These are phyloP conservation scores for Rhombomys opimus DNA, from an alignment of 2,113 vertebrate genomes.

Conservation along the genomic window DNA sequence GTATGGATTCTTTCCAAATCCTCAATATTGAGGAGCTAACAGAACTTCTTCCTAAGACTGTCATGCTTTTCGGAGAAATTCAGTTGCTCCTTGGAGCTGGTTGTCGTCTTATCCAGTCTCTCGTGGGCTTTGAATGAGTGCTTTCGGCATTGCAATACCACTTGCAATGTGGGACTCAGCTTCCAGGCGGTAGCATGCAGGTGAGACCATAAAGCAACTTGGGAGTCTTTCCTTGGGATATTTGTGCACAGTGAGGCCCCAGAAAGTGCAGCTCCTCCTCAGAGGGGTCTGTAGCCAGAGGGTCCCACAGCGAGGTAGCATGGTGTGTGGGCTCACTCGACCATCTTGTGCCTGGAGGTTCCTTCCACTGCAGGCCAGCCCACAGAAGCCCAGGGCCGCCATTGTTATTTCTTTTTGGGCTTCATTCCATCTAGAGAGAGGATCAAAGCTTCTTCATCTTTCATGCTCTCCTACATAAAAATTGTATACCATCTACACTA, in stretches of 20 bases:
- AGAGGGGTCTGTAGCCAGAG: background rate
- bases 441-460: background rate
- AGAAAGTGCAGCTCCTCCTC: background rate
- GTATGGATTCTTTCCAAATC: conserved; percentile 40
- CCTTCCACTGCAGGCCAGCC: background rate
- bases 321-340: background rate
- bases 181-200: conserved; percentile 27
- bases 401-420: background rate
- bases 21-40: conserved; percentile 50
- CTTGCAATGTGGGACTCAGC: conserved; percentile 57
- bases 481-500: background rate
- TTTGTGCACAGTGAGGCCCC: background rate
- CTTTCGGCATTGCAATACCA: conserved; percentile 41
- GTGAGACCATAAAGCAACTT: background rate
- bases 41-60: conserved; percentile 47
- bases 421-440: background rate
- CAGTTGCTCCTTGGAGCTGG: conserved; percentile 60
- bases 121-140: conserved; percentile 61
- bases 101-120: conserved; percentile 38
- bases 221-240: conserved; percentile 21
- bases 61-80: conserved; percentile 60
- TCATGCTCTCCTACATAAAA: background rate
- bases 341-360: background rate
- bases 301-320: background rate
- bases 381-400: background rate